phyloP scores from a whole-genome alignment of 35 echinoderm and acorn worm species.

The Lytechinus variegatus region DNA sequence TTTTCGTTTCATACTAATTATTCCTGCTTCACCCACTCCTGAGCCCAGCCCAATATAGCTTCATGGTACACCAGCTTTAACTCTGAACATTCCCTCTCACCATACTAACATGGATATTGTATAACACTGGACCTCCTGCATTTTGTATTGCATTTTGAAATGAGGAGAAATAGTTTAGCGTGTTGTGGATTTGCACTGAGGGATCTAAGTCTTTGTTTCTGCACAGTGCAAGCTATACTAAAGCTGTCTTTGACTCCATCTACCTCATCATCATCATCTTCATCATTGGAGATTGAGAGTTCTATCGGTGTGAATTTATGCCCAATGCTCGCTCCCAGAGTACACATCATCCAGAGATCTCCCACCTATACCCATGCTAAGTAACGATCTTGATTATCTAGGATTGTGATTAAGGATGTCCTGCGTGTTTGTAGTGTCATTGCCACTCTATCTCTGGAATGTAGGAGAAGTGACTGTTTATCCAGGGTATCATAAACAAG shows the following conservation, averaged over 20 bases:
- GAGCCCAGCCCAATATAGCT: neutral
- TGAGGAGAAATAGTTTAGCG: neutral
- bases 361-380: neutral
- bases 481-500: neutral
- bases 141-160: neutral
- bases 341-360: neutral
- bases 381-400: neutral
- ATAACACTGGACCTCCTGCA: neutral
- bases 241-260: neutral
- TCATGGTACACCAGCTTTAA: neutral
- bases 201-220: neutral
- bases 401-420: neutral
- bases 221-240: neutral
- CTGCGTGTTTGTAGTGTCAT: neutral
- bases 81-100: neutral
- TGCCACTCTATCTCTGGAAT: neutral
- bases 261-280: neutral
- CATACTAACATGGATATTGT: neutral
- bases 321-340: neutral
- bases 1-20: neutral
- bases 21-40: neutral
- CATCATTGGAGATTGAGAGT: neutral
- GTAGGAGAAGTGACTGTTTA: conserved; percentile 9
- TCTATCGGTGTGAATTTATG: neutral
- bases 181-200: neutral